phyloP scores from a whole-genome alignment of 2,797 vertebrate species.

The Hoplostethus atlanticus region DNA sequence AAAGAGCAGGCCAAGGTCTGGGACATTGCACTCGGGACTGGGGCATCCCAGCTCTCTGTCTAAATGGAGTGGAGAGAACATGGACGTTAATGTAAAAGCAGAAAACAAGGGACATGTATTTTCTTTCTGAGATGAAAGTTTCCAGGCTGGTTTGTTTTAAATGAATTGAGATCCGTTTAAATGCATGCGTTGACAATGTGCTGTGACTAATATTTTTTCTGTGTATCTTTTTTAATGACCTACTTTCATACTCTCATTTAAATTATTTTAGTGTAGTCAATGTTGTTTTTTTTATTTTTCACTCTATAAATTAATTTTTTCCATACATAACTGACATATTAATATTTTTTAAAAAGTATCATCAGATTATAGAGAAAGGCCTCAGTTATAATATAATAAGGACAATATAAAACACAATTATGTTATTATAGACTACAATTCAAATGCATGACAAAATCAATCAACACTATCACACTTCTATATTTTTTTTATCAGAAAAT shows the following conservation, averaged over 20 bases:
- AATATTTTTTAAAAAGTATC: slow-evolving; percentile 6
- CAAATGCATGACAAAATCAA: neutral
- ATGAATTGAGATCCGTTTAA: slow-evolving; percentile 48
- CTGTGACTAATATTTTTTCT: neutral
- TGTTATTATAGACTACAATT: neutral
- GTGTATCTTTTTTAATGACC: slow-evolving; percentile 12
- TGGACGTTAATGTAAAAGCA: slow-evolving; percentile 74
- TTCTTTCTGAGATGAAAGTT: slow-evolving; percentile 73
- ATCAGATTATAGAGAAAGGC: neutral
- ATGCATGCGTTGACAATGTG: slow-evolving; percentile 28
- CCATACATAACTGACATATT: neutral
- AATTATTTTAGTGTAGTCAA: neutral
- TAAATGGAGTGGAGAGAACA: slow-evolving; percentile 79
- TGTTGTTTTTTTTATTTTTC: neutral
- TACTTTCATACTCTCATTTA: neutral
- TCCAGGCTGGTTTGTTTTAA: slow-evolving; percentile 57
- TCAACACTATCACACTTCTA: neutral
- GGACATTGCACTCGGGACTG: slow-evolving; percentile 84
- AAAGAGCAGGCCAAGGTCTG: slow-evolving; percentile 77
- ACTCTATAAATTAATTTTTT: neutral
- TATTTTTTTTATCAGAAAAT: neutral
- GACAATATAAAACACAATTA: no score
- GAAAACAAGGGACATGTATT: slow-evolving; percentile 75
- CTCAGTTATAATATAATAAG: no score
- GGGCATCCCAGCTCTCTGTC: slow-evolving; percentile 67